phyloP scores from a whole-genome alignment of 2,113 vertebrate genomes.

The Rana temporaria region DNA sequence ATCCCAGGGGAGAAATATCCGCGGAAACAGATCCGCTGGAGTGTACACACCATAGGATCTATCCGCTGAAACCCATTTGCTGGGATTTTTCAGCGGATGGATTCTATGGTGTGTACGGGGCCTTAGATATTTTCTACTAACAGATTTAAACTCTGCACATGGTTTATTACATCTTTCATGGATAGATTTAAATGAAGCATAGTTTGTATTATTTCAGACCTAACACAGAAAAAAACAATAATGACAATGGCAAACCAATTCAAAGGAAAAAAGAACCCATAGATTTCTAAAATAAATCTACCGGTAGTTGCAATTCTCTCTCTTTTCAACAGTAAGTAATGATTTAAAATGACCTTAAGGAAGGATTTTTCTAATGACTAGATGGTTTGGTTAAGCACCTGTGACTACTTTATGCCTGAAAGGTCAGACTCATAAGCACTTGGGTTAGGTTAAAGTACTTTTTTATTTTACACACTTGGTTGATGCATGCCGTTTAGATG shows the following conservation, averaged over 20 bases:
- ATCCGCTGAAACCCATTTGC: too few species aligned
- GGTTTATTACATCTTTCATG: not conserved
- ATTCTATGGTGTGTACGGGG: too few species aligned
- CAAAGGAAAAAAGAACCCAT: not conserved
- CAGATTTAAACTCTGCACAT: too few species aligned
- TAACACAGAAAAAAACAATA: not conserved
- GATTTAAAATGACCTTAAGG: constrained; percentile 43
- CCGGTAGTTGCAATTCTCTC: not conserved
- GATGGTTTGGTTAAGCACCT: constrained; percentile 49
- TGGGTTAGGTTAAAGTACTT: constrained; percentile 31
- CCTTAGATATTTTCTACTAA: not conserved
- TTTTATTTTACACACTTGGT: constrained; percentile 43
- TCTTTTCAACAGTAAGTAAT: constrained; percentile 30
- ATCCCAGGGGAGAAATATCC: too few species aligned
- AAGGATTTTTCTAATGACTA: constrained; percentile 50
- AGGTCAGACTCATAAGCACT: constrained; percentile 49
- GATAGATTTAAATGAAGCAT: not conserved
- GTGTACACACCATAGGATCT: too few species aligned
- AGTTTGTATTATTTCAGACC: not conserved
- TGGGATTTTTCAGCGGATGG: too few species aligned
- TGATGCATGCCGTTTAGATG: constrained; percentile 32
- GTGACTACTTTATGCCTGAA: constrained; percentile 47
- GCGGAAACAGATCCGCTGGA: too few species aligned
- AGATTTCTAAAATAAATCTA: not conserved
- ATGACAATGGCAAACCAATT: not conserved